phyloP scores from a whole-genome alignment of 2,888 invertebrate species.

The Timandra comae region DNA sequence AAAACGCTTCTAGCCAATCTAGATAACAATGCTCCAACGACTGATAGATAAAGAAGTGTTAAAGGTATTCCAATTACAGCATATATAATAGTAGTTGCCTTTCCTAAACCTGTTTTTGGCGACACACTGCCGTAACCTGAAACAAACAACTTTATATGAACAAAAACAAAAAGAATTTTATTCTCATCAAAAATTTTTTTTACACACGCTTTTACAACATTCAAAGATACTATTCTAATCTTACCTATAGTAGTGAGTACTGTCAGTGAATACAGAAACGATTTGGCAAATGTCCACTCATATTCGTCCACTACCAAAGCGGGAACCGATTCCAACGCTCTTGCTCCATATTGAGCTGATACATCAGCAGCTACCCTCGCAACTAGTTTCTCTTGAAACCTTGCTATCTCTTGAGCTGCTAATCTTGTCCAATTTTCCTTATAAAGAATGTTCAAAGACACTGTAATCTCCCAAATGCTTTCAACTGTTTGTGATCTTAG shows the following conservation, averaged over 20 bases:
- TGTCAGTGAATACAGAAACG: slow-evolving; percentile 95
- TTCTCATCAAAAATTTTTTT: no score
- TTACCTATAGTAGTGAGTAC: slow-evolving; percentile 94
- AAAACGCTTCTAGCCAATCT: slow-evolving; percentile 88
- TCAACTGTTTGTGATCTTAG: slow-evolving; percentile 82
- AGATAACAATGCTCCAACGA: slow-evolving; percentile 90
- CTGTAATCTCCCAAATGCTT: slow-evolving; percentile 94
- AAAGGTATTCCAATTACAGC: slow-evolving; percentile 92
- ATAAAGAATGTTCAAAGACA: slow-evolving; percentile 89
- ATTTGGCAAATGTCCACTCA: slow-evolving; percentile 93
- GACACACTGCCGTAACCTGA: slow-evolving; percentile 95
- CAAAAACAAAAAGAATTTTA: slow-evolving; percentile 2
- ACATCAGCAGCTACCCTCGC: slow-evolving; percentile 87
- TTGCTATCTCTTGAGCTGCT: slow-evolving; percentile 81
- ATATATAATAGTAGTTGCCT: slow-evolving; percentile 93
- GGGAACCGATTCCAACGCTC: slow-evolving; percentile 64
- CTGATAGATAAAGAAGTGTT: slow-evolving; percentile 90
- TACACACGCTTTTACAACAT: no score
- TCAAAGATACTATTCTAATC: no score
- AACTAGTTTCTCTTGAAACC: slow-evolving; percentile 89
- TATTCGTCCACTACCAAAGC: slow-evolving; percentile 74
- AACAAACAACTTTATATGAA: slow-evolving; percentile 30
- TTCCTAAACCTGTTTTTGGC: slow-evolving; percentile 92
- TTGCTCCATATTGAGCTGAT: slow-evolving; percentile 71
- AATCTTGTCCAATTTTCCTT: slow-evolving; percentile 92